A percentile compares a stretch with the other conserved stretches of the same genome.
phyloP scores from a whole-genome alignment of 1,140 invertebrate species.

The Trichonephila clavipes region DNA sequence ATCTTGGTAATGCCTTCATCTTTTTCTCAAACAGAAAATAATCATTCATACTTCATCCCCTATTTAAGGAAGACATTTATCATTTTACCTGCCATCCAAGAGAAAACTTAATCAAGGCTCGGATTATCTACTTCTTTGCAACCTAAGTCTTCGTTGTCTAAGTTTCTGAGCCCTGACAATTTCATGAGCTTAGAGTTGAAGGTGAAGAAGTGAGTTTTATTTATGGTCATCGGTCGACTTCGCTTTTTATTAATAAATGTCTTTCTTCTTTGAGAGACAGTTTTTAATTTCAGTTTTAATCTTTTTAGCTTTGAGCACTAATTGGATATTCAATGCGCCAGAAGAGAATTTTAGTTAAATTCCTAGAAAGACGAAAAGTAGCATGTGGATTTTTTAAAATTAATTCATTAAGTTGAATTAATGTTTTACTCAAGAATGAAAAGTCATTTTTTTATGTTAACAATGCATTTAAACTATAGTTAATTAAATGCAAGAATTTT shows the following conservation, averaged over 20 bases:
- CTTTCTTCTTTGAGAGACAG: not conserved
- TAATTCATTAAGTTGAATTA: too few relatives aligned
- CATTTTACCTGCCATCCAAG: not conserved
- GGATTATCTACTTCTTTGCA: not conserved
- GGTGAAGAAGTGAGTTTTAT: not conserved
- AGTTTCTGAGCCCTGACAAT: not conserved
- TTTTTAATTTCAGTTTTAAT: not conserved
- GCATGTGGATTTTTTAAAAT: too few relatives aligned
- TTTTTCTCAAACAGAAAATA: not conserved
- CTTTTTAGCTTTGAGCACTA: not conserved
- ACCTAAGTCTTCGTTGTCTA: not conserved
- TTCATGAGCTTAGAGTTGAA: not conserved
- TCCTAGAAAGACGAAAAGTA: too few relatives aligned
- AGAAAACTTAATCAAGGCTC: constrained; percentile 1
- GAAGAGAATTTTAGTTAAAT: too few relatives aligned
- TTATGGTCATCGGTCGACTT: not conserved
- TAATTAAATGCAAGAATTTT: too few relatives aligned
- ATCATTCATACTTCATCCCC: constrained; percentile 3
- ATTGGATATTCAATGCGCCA: not conserved
- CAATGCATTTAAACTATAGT: too few relatives aligned
- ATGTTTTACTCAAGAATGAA: too few relatives aligned
- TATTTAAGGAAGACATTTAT: constrained; percentile 21
- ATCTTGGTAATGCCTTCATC: not conserved
- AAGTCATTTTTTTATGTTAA: too few relatives aligned
- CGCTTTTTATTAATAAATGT: not conserved